phyloP scores from a whole-genome alignment of 1,140 invertebrate species.

The Gonioctena quinquepunctata region DNA sequence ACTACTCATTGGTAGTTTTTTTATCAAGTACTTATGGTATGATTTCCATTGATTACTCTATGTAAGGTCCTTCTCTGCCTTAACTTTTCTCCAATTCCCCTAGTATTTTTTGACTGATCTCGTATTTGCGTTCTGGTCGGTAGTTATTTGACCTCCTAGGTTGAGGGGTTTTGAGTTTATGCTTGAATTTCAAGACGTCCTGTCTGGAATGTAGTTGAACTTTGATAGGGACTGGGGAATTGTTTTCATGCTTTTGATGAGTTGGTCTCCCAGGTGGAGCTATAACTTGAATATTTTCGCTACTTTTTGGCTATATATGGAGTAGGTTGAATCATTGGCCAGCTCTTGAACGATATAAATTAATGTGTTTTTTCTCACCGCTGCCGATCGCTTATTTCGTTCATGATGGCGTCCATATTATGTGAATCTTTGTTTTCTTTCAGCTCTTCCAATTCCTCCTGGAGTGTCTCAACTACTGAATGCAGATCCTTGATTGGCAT shows the following conservation, averaged over 20 bases:
- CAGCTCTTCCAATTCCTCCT: background rate
- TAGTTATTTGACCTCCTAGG: background rate
- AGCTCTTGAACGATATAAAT: background rate
- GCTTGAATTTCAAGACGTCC: background rate
- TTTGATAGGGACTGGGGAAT: background rate
- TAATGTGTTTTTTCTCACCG: background rate
- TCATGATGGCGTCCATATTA: background rate
- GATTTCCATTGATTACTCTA: too few species aligned
- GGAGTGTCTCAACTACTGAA: constrained; percentile 1
- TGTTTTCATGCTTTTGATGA: background rate
- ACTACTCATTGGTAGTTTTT: background rate
- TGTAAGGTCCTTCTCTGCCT: too few species aligned
- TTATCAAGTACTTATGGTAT: background rate
- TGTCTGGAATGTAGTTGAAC: background rate
- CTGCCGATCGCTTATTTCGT: background rate
- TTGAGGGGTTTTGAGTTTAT: background rate
- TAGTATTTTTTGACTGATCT: too few species aligned
- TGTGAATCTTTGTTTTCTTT: background rate
- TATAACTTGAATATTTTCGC: background rate
- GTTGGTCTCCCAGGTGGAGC: background rate
- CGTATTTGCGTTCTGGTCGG: background rate
- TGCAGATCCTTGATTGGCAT: background rate
- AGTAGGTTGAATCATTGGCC: background rate
- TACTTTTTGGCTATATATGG: background rate
- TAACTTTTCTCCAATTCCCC: too few species aligned